A percentile compares a stretch with the other conserved stretches of the same genome.
Conservation (phyloP, 2,888 invertebrate genomes). For the Mythimna impura region DNA sequence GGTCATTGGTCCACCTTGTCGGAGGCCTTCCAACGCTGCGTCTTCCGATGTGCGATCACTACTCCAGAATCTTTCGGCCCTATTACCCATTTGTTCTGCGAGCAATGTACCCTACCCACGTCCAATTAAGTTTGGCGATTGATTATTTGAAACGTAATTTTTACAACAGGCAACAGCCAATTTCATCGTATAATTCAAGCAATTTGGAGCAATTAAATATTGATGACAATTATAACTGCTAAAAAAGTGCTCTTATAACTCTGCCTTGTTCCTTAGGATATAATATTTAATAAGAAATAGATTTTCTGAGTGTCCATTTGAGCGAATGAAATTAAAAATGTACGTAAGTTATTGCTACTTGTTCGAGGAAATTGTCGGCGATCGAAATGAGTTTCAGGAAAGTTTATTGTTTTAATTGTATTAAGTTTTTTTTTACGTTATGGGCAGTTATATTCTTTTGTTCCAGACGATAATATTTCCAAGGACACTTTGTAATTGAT, state of each 20-base stretch:
- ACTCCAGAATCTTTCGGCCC: no score
- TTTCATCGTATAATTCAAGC: not conserved
- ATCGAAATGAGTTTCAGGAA: slow-evolving; percentile 21
- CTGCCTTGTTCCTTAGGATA: no score
- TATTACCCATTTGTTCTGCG: no score
- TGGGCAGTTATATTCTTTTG: not conserved
- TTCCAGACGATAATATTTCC: not conserved
- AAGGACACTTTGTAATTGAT: slow-evolving; percentile 3
- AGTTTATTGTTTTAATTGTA: slow-evolving; percentile 1
- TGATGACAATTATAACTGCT: not conserved
- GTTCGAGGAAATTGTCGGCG: not conserved
- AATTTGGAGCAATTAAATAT: not conserved
- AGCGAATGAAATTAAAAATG: slow-evolving; percentile 26
- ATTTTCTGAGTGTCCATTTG: not conserved
- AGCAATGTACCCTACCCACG: no score
- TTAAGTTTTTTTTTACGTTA: slow-evolving; percentile 3
- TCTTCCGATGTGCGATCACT: no score
- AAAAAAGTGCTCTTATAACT: not conserved
- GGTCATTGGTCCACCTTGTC: no score
- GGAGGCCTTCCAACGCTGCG: no score
- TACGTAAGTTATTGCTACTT: slow-evolving; percentile 21
- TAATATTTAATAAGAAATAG: not conserved
- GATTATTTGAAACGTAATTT: no score
- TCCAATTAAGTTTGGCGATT: no score
- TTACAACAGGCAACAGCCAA: no score